Conservation (phyloP, 2,113 vertebrate genomes). For the Eublepharis macularius region DNA sequence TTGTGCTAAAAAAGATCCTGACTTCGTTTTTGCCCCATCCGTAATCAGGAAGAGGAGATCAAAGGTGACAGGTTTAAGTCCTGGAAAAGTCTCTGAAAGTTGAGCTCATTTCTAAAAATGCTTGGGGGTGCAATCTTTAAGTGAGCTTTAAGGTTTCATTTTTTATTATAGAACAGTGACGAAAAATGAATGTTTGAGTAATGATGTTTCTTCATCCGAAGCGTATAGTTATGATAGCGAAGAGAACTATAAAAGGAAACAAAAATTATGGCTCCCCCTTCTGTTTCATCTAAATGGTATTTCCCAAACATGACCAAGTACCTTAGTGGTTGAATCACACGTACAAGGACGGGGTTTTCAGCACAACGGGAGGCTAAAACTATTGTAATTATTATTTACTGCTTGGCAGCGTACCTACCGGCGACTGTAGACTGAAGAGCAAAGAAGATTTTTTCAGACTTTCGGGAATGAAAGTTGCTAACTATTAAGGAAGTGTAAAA, state of each 20-base stretch:
- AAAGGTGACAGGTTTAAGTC: slow-evolving; percentile 58
- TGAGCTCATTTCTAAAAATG: slow-evolving; percentile 42
- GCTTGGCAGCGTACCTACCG: slow-evolving; percentile 44
- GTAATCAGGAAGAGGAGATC: slow-evolving; percentile 4
- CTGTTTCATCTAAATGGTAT: slow-evolving; percentile 77
- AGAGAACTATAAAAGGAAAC: neutral
- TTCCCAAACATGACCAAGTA: slow-evolving; percentile 86
- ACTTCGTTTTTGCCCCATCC: neutral
- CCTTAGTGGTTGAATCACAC: slow-evolving; percentile 74
- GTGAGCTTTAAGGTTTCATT: slow-evolving; percentile 27
- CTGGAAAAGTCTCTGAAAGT: slow-evolving; percentile 50
- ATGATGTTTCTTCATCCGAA: neutral
- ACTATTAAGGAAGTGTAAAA: slow-evolving; percentile 53
- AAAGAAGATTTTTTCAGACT: slow-evolving; percentile 63
- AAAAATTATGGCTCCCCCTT: slow-evolving; percentile 35
- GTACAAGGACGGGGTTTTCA: slow-evolving; percentile 61
- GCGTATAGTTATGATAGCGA: neutral
- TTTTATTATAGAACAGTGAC: slow-evolving; percentile 40
- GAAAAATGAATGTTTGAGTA: slow-evolving; percentile 16
- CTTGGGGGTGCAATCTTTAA: neutral
- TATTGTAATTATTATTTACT: slow-evolving; percentile 59
- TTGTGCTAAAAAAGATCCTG: neutral
- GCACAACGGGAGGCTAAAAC: slow-evolving; percentile 50
- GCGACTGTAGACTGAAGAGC: slow-evolving; percentile 57
- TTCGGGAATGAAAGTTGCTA: neutral